Conservation (phyloP, 2,113 vertebrate genomes). For the Cochlearius cochlearius region DNA sequence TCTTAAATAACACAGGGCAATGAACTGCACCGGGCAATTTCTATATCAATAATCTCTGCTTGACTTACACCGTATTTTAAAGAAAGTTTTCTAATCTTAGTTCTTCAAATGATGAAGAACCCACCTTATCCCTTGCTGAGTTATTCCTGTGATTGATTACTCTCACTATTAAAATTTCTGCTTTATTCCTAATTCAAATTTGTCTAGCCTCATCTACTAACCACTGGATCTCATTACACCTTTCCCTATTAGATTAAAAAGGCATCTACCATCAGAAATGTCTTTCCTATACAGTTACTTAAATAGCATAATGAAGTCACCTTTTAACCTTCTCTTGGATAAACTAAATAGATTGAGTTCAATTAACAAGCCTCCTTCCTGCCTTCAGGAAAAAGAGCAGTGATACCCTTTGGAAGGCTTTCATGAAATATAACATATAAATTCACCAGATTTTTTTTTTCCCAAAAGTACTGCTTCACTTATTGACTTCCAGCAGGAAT, state of each 20-base stretch:
- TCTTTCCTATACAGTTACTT: neutral
- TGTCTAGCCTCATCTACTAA: neutral
- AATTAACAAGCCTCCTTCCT: neutral
- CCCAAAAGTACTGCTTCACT: neutral
- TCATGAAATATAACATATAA: neutral
- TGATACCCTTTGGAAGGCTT: neutral
- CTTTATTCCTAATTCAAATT: constrained; percentile 4
- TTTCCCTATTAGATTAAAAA: constrained; percentile 15
- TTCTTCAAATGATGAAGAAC: neutral
- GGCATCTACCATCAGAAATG: neutral
- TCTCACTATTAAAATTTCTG: neutral
- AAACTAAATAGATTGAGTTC: neutral
- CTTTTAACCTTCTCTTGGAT: neutral
- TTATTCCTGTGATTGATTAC: neutral
- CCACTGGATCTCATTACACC: neutral
- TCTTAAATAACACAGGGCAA: neutral
- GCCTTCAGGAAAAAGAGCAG: neutral
- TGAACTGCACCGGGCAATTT: neutral
- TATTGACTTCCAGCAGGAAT: neutral
- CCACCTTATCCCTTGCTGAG: neutral
- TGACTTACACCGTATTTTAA: neutral
- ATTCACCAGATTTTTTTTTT: neutral
- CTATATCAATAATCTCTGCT: neutral
- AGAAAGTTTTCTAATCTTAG: neutral
- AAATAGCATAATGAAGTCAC: neutral